Percentiles rank a stretch among this genome's conserved stretches.
Conservation (phyloP, 2,113 vertebrate genomes). For the Psittacara wagleri region DNA sequence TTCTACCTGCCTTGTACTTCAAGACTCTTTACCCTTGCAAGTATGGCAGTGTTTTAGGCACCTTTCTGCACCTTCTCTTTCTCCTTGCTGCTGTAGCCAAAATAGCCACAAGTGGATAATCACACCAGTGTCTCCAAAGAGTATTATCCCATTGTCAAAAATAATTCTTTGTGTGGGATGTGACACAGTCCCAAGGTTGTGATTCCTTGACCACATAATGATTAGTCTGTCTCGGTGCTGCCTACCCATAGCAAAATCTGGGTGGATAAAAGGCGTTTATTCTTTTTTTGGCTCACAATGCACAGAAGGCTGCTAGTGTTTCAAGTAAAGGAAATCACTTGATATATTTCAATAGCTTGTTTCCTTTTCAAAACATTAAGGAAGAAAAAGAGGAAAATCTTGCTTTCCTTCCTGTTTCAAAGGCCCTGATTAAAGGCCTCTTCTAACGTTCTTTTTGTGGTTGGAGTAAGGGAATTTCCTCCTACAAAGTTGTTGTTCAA, state of each 20-base stretch:
- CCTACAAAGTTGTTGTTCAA: conserved; percentile 26
- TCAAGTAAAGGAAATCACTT: conserved; percentile 56
- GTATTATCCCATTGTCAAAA: neutral
- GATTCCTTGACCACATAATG: conserved; percentile 26
- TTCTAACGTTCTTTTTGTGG: conserved; percentile 14
- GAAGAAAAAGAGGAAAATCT: conserved; percentile 60
- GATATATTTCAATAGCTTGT: conserved; percentile 60
- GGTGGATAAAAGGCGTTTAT: conserved; percentile 41
- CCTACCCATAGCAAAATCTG: neutral
- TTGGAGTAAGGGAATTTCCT: conserved; percentile 49
- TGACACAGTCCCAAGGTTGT: neutral
- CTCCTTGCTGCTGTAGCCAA: neutral
- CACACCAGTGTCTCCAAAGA: neutral
- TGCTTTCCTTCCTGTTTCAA: conserved; percentile 64
- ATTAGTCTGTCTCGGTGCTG: neutral
- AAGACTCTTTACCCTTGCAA: neutral
- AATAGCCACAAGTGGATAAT: neutral
- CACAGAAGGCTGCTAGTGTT: conserved; percentile 37
- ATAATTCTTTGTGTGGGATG: conserved; percentile 35
- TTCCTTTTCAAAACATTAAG: conserved; percentile 63
- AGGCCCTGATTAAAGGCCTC: conserved; percentile 48
- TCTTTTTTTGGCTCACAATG: conserved; percentile 27
- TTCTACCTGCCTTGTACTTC: neutral
- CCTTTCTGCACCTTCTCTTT: neutral
- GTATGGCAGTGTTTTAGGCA: neutral